Evolutionary conservation across 92 coral and sea anemone species (phyloP).

Genomic region (Ricordea florida): DNA sequence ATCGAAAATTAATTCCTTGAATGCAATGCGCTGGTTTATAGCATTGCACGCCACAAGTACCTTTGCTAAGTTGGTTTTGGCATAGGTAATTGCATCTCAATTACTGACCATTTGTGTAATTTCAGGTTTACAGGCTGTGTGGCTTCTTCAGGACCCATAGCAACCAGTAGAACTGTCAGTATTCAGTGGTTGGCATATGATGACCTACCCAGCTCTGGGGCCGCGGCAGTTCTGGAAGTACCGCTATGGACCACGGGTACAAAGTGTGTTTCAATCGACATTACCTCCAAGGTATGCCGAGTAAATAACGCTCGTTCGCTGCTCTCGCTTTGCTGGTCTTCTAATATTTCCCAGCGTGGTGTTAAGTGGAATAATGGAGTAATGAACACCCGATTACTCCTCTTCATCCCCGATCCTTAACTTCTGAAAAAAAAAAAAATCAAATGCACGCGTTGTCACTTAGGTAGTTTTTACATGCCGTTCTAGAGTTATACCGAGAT

Average conservation of each 20-base stretch:
- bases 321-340: not conserved
- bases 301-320: not conserved
- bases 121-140: slow-evolving; percentile 22
- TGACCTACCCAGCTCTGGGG: slow-evolving; percentile 8
- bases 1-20: too few relatives aligned
- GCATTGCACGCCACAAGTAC: too few relatives aligned
- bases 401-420: too few relatives aligned
- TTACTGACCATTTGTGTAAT: not conserved
- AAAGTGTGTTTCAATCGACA: slow-evolving; percentile 37
- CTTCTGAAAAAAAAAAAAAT: too few relatives aligned
- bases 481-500: not conserved
- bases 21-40: too few relatives aligned
- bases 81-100: too few relatives aligned
- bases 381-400: too few relatives aligned
- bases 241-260: slow-evolving; percentile 80
- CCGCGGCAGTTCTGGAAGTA: slow-evolving; percentile 41
- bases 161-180: not conserved
- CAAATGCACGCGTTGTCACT: too few relatives aligned
- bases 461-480: not conserved
- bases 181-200: slow-evolving; percentile 66
- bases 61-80: too few relatives aligned
- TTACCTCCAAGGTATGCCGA: not conserved
- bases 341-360: too few relatives aligned
- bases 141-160: not conserved
- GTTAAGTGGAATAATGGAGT: too few relatives aligned